Evolutionary conservation across 2,113 vertebrate genomes (phyloP), one percentile per base, ranked within the genome.

Genomic region (Tragelaphus buxtoni): DNA sequence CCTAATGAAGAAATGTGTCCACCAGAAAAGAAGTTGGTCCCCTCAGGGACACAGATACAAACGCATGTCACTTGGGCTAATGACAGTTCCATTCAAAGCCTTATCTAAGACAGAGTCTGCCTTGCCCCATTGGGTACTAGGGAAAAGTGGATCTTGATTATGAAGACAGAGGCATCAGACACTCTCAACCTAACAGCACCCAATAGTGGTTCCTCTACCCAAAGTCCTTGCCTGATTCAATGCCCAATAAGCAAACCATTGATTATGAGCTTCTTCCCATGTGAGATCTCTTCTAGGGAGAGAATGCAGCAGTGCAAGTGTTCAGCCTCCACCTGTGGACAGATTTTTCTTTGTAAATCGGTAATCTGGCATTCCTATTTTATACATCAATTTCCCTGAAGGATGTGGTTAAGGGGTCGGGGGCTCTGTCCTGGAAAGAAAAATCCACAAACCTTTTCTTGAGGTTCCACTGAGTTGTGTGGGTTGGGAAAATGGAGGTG

Each of bases 181-280:
- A 74, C 32, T 82, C 60, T 96, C 45, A 88, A 83, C 26, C n/a
- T 94, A 53, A 84, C 47, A 61, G 9, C 12, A 72, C 26, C 24
- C 55, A 89, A 58, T 22, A 91, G 60, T 72, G 42, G 60, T 79
- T 91, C 26, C n/a, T 95, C 8, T 56, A 28, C 45, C 89, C 32
- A 61, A 84, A 94, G 32, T 4, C 45, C n/a, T 88, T 91, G 28
- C 53, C 35, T 35, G 28, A 92, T 60, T 94, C 22, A n/a, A 35
- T 89, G 32, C 32, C 45, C 16, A 87, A 24, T 79, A 82, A 63
- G 20, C 20, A 92, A 96, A 77, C 39, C 69, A 4, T 60, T 91
- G n/a, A 97, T 95, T 92, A 77, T 77, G 81, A 82, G 30, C n/a
- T 91, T 11, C 22, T 93, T 96, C 30, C 28, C 13, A 81, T 32